phyloP scores from a whole-genome alignment of 1,140 invertebrate species.

The Lutraria rhynchaena region DNA sequence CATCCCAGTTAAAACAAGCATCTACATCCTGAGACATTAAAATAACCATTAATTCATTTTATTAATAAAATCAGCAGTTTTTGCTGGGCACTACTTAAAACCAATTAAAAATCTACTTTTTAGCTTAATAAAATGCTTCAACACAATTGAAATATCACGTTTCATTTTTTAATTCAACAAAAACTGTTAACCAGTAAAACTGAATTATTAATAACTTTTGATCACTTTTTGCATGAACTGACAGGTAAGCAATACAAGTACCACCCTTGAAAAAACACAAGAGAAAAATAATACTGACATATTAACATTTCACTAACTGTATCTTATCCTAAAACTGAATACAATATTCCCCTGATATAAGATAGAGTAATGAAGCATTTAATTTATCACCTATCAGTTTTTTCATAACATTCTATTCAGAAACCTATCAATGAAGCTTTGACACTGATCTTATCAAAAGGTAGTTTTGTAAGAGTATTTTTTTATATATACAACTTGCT shows the following conservation, averaged over 20 bases:
- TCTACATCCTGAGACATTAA: too few species aligned
- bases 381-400: not conserved
- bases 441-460: slow-evolving; percentile 22
- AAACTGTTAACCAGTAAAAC: too few species aligned
- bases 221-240: too few species aligned
- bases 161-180: too few species aligned
- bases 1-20: too few species aligned
- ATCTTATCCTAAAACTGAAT: slow-evolving; percentile 9
- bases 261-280: not conserved
- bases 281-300: slow-evolving; percentile 6
- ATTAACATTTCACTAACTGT: not conserved
- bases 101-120: too few species aligned
- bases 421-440: not conserved
- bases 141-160: too few species aligned
- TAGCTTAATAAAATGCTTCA: too few species aligned
- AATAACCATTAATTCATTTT: too few species aligned
- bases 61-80: too few species aligned
- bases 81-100: too few species aligned
- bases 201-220: too few species aligned
- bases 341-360: slow-evolving; percentile 17
- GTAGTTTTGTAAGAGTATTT: slow-evolving; percentile 14
- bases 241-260: not conserved
- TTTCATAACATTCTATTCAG: not conserved
- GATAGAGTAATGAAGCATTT: slow-evolving; percentile 30
- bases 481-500: not conserved